Evolutionary conservation across 2,797 vertebrate genomes (phyloP).

Genomic region (Simalia tracyae): DNA sequence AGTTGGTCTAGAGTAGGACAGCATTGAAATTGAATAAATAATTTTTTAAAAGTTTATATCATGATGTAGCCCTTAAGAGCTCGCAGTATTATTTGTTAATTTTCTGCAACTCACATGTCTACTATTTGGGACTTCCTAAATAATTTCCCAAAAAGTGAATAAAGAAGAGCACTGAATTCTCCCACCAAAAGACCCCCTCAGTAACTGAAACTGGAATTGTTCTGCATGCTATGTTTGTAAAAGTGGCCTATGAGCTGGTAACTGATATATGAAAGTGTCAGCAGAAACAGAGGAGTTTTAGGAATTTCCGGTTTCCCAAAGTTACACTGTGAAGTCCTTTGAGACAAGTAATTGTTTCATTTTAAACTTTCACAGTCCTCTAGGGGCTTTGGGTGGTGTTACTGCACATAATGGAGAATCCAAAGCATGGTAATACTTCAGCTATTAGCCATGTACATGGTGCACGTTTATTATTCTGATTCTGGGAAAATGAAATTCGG

Average conservation of each 20-base stretch:
- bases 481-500: neutral
- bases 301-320: constrained; percentile 23
- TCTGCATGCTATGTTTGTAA: neutral
- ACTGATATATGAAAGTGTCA: neutral
- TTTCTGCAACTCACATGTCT: neutral
- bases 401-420: constrained; percentile 20
- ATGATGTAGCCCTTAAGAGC: neutral
- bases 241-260: neutral
- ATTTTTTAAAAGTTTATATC: neutral
- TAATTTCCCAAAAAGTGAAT: neutral
- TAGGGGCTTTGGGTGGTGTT: constrained; percentile 14
- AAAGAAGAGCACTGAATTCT: neutral
- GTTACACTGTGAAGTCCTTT: neutral
- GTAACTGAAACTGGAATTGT: neutral
- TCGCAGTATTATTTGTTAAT: neutral
- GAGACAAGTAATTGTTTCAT: constrained; percentile 3
- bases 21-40: neutral
- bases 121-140: neutral
- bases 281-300: constrained; percentile 18
- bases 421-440: neutral
- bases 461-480: neutral
- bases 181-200: too few species aligned
- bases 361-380: constrained; percentile 17
- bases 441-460: neutral
- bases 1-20: neutral